Evolutionary conservation across 2,113 vertebrate species (phyloP), one percentile per base, ranked within the genome.

Genomic region (Salvator merianae): DNA sequence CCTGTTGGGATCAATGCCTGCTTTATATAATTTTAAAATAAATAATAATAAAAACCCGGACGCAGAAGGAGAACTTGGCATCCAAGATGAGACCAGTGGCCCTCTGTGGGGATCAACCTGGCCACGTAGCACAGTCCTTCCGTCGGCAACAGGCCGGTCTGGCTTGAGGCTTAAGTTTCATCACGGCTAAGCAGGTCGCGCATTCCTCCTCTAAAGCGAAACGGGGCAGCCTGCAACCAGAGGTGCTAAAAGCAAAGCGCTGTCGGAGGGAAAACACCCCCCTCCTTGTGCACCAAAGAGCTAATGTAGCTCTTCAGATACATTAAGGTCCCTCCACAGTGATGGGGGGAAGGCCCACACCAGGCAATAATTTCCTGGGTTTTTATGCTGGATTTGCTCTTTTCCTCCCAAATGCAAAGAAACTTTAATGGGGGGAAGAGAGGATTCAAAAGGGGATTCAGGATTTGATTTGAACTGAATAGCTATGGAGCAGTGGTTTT

Each of bases 211-310:
- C 59, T 40, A 2, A 12, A 30, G 70, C 50, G n/a, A 71, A 72
- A 40, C 13, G 32, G 50, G 47, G 55, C 50, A 5, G 28, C 70
- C 62, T 20, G 7, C 28, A 63, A 36, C 59, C 26, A 65, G 30
- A 83, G 72, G 82, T 83, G 84, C 47, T 76, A 76, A 76, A 86
- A 76, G 84, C 84, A 81, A 68, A 80, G 70, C 28, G 18, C 24
- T 69, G 77, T 81, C 22, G 4, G 7, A 4, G 6, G 2, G 3
- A 13, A 32, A 30, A n/a, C 2, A 28, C 4, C 69, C 16, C 16
- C 63, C 40, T 43, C 12, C 34, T n/a, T 30, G 5, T 50, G 50
- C n/a, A 62, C 26, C 28, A 77, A 62, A 77, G 59, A 62, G 26
- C 59, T 34, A 55, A 70, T 70, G 50, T 63, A 70, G 14, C 36